Evolutionary conservation across 1,140 invertebrate genomes (phyloP).

Genomic region (Myzus persicae): DNA sequence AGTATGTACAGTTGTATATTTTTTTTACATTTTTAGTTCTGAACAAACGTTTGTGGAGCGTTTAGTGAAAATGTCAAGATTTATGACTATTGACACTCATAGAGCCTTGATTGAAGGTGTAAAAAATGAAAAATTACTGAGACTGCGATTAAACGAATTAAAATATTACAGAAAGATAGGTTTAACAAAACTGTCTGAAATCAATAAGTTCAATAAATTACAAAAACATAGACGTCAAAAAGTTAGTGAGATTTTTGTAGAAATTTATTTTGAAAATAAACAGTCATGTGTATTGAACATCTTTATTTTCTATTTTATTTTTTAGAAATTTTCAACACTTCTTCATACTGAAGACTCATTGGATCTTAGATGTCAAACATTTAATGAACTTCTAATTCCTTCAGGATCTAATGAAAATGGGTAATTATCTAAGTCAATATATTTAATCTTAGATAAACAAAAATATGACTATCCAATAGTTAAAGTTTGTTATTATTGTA

Average conservation of each 20-base stretch:
- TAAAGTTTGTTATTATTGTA: too few relatives aligned
- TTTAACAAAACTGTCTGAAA: not conserved
- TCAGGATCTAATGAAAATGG: constrained; percentile 9
- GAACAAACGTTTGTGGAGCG: not conserved
- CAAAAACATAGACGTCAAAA: not conserved
- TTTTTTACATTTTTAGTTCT: not conserved
- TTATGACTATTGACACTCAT: constrained; percentile 22
- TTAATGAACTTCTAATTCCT: not conserved
- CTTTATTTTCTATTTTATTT: not conserved
- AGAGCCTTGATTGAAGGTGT: not conserved
- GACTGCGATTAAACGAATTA: constrained; percentile 3
- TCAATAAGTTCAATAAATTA: not conserved
- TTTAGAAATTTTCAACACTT: not conserved
- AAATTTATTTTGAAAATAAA: not conserved
- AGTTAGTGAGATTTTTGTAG: not conserved
- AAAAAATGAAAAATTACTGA: constrained; percentile 24
- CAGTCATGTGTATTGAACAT: not conserved
- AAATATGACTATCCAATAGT: not conserved
- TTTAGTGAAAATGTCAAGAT: constrained; percentile 4
- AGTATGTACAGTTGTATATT: not conserved
- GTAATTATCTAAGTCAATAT: not conserved
- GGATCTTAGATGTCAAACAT: not conserved
- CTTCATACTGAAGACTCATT: not conserved
- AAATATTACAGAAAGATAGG: not conserved
- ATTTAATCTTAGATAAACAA: not conserved